A percentile compares a stretch with the other conserved stretches of the same genome.
These are phyloP conservation scores for Lycaon pictus DNA, from an alignment of 2,113 vertebrate genomes.

Conservation along the genomic window DNA sequence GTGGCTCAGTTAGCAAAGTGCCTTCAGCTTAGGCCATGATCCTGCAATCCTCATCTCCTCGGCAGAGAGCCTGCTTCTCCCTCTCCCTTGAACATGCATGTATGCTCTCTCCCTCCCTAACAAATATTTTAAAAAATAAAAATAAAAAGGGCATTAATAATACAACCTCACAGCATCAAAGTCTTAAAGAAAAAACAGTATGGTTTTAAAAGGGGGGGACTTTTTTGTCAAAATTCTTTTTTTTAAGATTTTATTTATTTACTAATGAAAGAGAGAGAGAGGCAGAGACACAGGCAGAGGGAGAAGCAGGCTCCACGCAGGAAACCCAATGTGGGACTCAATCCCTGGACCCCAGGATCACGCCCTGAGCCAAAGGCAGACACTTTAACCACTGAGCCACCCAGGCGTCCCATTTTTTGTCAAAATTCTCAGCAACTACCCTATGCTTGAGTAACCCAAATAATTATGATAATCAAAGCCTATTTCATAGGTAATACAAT, in stretches of 20 bases:
- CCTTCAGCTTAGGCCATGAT: no score
- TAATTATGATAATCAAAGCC: background rate
- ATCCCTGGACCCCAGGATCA: no score
- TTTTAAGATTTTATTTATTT: background rate
- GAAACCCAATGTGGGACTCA: no score
- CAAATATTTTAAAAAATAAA: background rate
- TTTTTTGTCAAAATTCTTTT: background rate
- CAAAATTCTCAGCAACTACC: background rate
- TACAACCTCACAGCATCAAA: background rate
- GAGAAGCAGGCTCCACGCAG: no score
- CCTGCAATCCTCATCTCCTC: no score
- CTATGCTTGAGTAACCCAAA: background rate
- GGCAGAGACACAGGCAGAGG: no score
- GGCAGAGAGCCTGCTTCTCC: no score
- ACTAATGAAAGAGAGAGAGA: no score
- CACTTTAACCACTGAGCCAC: no score
- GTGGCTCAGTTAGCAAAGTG: background rate
- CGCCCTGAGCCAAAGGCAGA: no score
- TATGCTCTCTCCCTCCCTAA: background rate
- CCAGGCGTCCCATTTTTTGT: background rate
- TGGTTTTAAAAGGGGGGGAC: background rate
- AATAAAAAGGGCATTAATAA: background rate
- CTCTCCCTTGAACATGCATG: no score
- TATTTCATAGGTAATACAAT: background rate
- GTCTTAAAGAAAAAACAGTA: slow-evolving; percentile 1